Conservation (phyloP, 2,888 invertebrate species). For the Andrena praecox region DNA sequence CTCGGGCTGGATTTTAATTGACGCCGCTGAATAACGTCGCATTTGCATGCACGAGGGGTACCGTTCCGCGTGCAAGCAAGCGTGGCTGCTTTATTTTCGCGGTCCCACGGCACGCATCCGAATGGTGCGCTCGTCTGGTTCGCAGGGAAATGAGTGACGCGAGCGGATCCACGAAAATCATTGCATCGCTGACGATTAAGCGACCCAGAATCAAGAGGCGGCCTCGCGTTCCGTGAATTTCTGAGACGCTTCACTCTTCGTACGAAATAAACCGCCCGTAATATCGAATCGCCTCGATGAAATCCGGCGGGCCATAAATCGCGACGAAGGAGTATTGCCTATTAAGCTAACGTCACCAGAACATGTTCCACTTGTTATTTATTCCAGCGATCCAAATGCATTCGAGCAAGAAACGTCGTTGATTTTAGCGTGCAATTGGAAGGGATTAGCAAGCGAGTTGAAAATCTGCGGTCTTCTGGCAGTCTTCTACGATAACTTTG, state of each 20-base stretch:
- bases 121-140: neutral
- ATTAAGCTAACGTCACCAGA: slow-evolving; percentile 8
- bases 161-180: slow-evolving; percentile 41
- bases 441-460: neutral
- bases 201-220: slow-evolving; percentile 18
- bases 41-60: slow-evolving; percentile 56
- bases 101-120: slow-evolving; percentile 9
- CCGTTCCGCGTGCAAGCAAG: slow-evolving; percentile 18
- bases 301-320: slow-evolving; percentile 26
- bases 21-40: slow-evolving; percentile 64
- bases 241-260: slow-evolving; percentile 19
- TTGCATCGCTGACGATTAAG: slow-evolving; percentile 24
- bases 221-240: slow-evolving; percentile 12
- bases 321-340: neutral
- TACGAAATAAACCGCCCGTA: slow-evolving; percentile 18
- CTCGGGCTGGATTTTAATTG: slow-evolving; percentile 66
- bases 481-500: neutral
- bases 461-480: neutral
- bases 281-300: slow-evolving; percentile 25
- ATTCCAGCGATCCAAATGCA: slow-evolving; percentile 3
- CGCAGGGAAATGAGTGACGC: neutral
- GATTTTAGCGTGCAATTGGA: too few relatives aligned
- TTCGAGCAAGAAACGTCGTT: too few relatives aligned
- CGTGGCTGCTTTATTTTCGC: slow-evolving; percentile 41
- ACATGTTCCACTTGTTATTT: slow-evolving; percentile 16